Evolutionary conservation across 1,140 invertebrate species (phyloP).

Genomic region (Mamestra configurata): DNA sequence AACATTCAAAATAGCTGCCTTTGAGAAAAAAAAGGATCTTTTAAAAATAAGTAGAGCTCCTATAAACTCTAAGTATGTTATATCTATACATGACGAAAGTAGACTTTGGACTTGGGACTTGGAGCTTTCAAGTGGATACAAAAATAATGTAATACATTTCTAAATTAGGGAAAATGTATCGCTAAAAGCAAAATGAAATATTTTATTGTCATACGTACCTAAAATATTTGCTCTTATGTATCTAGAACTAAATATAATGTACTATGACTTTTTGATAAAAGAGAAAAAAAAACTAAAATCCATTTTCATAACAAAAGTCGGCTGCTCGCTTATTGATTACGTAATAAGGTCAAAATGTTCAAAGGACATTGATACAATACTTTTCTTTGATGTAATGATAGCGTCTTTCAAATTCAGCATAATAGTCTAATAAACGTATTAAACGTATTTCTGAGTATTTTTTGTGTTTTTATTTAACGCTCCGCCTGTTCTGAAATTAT

Average conservation of each 20-base stretch:
- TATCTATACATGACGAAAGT: no score
- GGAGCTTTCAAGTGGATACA: no score
- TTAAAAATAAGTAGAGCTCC: background rate
- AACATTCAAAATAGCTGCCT: background rate
- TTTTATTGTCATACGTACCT: no score
- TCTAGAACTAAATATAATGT: no score
- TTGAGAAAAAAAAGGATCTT: background rate
- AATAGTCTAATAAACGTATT: constrained; percentile 14
- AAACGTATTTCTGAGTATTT: constrained; percentile 1
- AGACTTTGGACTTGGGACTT: no score
- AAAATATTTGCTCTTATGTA: no score
- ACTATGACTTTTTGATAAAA: no score
- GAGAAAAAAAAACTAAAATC: constrained; percentile 14
- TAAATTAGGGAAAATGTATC: background rate
- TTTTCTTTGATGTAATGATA: background rate
- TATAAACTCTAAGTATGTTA: no score
- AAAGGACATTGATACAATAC: background rate
- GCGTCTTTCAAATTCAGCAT: background rate
- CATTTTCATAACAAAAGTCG: constrained; percentile 30
- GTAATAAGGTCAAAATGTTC: constrained; percentile 24
- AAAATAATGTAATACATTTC: background rate
- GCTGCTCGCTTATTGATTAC: constrained; percentile 28
- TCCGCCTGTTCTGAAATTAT: constrained; percentile 23
- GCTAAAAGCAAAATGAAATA: no score
- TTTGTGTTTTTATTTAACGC: constrained; percentile 9